Evolutionary conservation across 37 sponge, comb jelly and placozoan genomes (phyloP).

Genomic region (Aphrocallistes beatrix): DNA sequence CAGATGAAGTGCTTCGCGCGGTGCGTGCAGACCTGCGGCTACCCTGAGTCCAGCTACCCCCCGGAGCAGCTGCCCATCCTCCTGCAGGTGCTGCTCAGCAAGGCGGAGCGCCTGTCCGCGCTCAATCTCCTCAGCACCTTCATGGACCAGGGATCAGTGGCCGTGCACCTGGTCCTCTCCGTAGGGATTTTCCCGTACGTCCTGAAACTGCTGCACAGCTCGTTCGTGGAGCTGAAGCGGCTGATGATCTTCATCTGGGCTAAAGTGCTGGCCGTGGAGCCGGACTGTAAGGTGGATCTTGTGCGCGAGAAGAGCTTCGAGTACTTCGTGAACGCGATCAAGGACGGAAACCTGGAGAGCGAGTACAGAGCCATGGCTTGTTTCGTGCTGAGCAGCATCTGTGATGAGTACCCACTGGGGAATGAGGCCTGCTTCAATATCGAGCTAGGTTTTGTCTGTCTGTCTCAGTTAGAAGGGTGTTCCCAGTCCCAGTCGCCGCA

Average conservation of each 20-base stretch:
- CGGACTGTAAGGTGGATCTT: slow-evolving; percentile 71
- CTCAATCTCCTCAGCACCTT: slow-evolving; percentile 84
- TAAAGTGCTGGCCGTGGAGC: slow-evolving; percentile 80
- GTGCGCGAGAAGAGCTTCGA: slow-evolving; percentile 64
- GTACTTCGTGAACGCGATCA: slow-evolving; percentile 47
- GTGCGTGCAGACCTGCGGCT: slow-evolving; percentile 57
- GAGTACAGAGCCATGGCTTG: slow-evolving; percentile 83
- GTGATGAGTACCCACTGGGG: slow-evolving; percentile 51
- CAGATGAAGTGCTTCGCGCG: slow-evolving; percentile 90
- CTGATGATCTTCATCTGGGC: slow-evolving; percentile 96
- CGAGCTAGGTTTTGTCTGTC: not conserved
- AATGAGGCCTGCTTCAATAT: slow-evolving; percentile 31
- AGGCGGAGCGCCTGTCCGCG: slow-evolving; percentile 70
- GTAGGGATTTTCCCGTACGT: slow-evolving; percentile 98
- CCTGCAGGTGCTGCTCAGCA: slow-evolving; percentile 90
- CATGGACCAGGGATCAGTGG: slow-evolving; percentile 85
- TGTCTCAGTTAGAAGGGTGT: not conserved
- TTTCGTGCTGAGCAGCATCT: slow-evolving; percentile 58
- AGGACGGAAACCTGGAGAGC: slow-evolving; percentile 25
- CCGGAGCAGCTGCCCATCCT: slow-evolving; percentile 91
- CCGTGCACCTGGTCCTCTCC: slow-evolving; percentile 73
- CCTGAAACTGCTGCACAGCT: slow-evolving; percentile 80
- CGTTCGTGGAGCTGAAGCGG: slow-evolving; percentile 74
- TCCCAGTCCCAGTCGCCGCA: not conserved
- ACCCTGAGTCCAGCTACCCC: slow-evolving; percentile 24